phyloP scores from a whole-genome alignment of 2,888 invertebrate species.

The Hylaea fasciaria region DNA sequence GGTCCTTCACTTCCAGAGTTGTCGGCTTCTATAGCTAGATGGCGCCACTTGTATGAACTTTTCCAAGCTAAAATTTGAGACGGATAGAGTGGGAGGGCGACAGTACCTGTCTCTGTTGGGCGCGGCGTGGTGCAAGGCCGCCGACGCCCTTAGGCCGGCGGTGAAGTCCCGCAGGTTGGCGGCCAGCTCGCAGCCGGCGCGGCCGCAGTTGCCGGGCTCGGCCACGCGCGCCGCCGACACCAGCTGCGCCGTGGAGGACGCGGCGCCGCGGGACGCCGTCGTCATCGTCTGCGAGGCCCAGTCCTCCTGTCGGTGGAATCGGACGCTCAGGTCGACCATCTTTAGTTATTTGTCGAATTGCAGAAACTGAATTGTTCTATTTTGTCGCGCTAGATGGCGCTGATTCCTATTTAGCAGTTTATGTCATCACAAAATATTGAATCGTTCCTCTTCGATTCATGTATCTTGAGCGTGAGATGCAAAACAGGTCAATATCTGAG shows the following conservation, averaged over 20 bases:
- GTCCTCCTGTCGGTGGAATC: conserved; percentile 63
- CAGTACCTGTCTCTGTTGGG: conserved; percentile 44
- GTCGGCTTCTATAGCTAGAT: not conserved
- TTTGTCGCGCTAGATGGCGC: too few species aligned
- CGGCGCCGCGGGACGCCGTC: conserved; percentile 88
- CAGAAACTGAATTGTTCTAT: too few species aligned
- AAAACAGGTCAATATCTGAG: too few species aligned
- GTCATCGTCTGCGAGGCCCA: conserved; percentile 77
- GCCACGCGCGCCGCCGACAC: conserved; percentile 93
- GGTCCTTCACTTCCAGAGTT: conserved; percentile 30
- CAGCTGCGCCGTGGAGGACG: conserved; percentile 93
- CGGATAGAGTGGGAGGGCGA: not conserved
- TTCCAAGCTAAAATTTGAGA: too few species aligned
- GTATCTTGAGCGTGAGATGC: too few species aligned
- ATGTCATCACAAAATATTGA: too few species aligned
- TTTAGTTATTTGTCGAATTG: too few species aligned
- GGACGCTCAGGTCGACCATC: too few species aligned
- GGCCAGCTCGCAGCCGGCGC: conserved; percentile 91
- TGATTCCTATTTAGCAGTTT: too few species aligned
- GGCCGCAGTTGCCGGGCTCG: conserved; percentile 90
- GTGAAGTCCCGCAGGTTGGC: conserved; percentile 90
- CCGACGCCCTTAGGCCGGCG: conserved; percentile 90
- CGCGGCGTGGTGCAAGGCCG: conserved; percentile 87
- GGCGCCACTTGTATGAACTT: not conserved
- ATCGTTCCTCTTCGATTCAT: too few species aligned